A percentile compares a stretch with the other conserved stretches of the same genome.
Evolutionary conservation across 2,888 invertebrate genomes (phyloP).

Genomic region (Polyommatus iphigenia): DNA sequence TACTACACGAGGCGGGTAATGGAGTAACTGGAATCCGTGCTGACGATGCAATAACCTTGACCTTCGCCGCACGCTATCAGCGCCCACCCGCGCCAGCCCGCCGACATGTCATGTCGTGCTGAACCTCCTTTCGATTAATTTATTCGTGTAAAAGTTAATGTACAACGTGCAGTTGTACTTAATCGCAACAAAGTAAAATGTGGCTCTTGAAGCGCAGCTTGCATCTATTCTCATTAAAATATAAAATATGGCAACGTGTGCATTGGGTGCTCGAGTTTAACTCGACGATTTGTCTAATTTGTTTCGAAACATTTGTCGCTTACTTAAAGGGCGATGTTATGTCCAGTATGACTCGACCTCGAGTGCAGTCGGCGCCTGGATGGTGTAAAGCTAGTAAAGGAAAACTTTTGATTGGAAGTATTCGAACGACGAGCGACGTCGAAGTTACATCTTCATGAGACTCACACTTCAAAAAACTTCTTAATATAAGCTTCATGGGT

Average conservation of each 20-base stretch:
- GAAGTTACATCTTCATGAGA: slow-evolving; percentile 8
- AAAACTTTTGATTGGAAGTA: slow-evolving; percentile 20
- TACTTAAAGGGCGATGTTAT: background rate
- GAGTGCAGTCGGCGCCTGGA: background rate
- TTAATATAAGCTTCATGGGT: background rate
- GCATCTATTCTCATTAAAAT: background rate
- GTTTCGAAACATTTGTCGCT: background rate
- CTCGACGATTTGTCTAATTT: background rate
- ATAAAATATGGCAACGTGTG: background rate
- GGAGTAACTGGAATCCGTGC: slow-evolving; percentile 11
- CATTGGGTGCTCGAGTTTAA: background rate
- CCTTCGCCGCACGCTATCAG: slow-evolving; percentile 27
- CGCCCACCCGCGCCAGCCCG: background rate
- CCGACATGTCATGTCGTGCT: slow-evolving; percentile 23
- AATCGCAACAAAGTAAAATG: background rate
- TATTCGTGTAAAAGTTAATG: background rate
- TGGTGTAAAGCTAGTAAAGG: slow-evolving; percentile 1
- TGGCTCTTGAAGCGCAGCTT: background rate
- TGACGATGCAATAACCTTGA: slow-evolving; percentile 18
- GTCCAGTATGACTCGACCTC: background rate
- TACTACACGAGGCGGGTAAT: background rate
- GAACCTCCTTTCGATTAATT: slow-evolving; percentile 13
- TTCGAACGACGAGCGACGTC: background rate
- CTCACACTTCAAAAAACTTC: background rate
- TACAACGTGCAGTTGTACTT: background rate